Evolutionary conservation across 1,140 invertebrate species (phyloP).

Genomic region (Sitophilus oryzae): DNA sequence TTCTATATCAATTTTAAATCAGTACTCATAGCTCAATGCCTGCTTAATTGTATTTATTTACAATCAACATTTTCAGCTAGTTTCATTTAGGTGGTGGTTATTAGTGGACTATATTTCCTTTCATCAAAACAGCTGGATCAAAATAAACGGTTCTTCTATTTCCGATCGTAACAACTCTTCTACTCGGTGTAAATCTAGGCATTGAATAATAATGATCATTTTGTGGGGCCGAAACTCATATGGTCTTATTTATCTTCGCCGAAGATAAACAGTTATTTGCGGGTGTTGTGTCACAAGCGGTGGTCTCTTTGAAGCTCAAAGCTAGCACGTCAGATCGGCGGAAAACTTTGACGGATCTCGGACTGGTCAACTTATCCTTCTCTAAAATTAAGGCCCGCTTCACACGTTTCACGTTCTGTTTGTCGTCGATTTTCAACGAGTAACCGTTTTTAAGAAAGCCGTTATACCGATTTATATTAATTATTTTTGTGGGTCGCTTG

Average conservation of each 20-base stretch:
- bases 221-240: constrained; percentile 28
- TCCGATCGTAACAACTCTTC: no score
- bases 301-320: constrained; percentile 21
- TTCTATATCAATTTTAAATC: no score
- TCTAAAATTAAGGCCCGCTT: constrained; percentile 37
- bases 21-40: no score
- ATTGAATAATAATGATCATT: no score
- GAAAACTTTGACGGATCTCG: constrained; percentile 39
- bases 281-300: constrained; percentile 16
- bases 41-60: no score
- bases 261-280: constrained; percentile 28
- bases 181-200: no score
- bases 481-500: constrained; percentile 17
- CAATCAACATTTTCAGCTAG: no score
- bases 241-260: constrained; percentile 32
- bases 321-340: constrained; percentile 29
- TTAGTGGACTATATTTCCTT: no score
- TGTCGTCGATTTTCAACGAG: constrained; percentile 19
- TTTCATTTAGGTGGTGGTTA: no score
- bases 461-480: constrained; percentile 15
- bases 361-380: constrained; percentile 37
- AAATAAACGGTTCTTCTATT: no score
- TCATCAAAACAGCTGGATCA: no score
- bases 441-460: constrained; percentile 19
- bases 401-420: constrained; percentile 32